Base-by-base conservation (phyloP, 2,888 invertebrate species). In the Troides oblongomaculatus region DNA sequence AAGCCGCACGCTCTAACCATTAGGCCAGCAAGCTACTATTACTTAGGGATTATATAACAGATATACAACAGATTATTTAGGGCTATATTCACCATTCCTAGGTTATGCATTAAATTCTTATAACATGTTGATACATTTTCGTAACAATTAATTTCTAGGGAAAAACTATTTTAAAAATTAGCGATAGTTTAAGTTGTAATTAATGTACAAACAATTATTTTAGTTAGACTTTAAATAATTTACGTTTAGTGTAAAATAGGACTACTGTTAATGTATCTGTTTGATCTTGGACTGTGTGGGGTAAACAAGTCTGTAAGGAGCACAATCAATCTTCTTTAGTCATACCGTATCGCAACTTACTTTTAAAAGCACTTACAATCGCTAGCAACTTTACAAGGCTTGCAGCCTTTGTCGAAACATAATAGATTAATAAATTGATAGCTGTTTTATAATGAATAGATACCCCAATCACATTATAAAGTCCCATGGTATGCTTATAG, bases 271-370 rank as follows among this genome's bases (percentile, higher is more conserved):
- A 50, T 50, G 50, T 50, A 14, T 50, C 50, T 14, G 5, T 17
- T 50, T 50, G 18, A 50, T 50, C 17, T 50, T 18, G 12, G 14
- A 50, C 50, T 50, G 14, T 50, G 50, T 50, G 10, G 50, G 50
- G 18, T 50, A 50, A 50, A 50, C 18, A 50, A 39, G 39, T 50
- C 18, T 50, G 17, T 50, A 50, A 30, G 59, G 53, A 59, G 36
- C 5, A 68, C 59, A 63, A 68, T 64, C 59, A 68, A 68, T 68
- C 68, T 64, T 68, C 64, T 64, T 68, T 68, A 68, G 68, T 68
- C 68, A 68, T 64, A 53, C 68, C 12, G 59, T 68, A 63, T 68
- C 53, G 66, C 53, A 59, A 60, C 21, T 23, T 14, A 58, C 23
- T 50, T 46, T 59, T 50, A 39, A 60, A 64, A 39, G 53, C 39